Evolutionary conservation across 2,888 invertebrate genomes (phyloP), one percentile per base, ranked within the genome.

Genomic region (Eremobia ochroleuca): DNA sequence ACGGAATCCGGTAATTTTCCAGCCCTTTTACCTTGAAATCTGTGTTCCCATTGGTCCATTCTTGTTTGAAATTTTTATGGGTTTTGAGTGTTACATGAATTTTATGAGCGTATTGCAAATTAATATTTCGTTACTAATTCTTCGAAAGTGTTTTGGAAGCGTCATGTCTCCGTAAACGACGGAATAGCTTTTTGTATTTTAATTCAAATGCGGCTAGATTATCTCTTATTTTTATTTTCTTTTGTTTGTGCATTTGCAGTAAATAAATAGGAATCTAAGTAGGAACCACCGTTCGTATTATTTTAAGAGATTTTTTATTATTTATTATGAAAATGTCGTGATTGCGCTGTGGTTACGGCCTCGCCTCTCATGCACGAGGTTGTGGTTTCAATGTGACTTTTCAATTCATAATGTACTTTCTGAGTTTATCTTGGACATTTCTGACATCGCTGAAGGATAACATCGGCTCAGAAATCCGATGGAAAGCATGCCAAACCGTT

Each of bases 1-100:
- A 77, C 74, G 80, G 69, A 77, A 76, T 66, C 58, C 58, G 46
- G 81, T 75, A 81, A 84, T 87, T 85, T 87, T 82, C 80, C 77
- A 68, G 46, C n/a, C 78, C 58, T 84, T 81, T 82, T 77, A 74
- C 65, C 73, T 28, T 73, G 71, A 77, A n/a, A n/a, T n/a, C 79
- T 74, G 59, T 76, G 73, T 55, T 79, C 75, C 58, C 58, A 69
- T 82, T 66, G 74, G 76, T 25, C 46, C 62, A 28, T 79, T 81
- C 55, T 69, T 76, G 49, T 89, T 85, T 75, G 46, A 62, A 55
- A 11, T 64, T 83, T 77, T 67, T 52, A 72, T 70, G 40, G 34
- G 46, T 76, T 73, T 73, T 59, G n/a, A 31, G 31, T 52, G 65
- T 68, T 52, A 40, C 21, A 1, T 77, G n/a, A 69, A 65, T 18